phyloP scores from a whole-genome alignment of 1,140 invertebrate species.

The Dendrolimus kikuchii region DNA sequence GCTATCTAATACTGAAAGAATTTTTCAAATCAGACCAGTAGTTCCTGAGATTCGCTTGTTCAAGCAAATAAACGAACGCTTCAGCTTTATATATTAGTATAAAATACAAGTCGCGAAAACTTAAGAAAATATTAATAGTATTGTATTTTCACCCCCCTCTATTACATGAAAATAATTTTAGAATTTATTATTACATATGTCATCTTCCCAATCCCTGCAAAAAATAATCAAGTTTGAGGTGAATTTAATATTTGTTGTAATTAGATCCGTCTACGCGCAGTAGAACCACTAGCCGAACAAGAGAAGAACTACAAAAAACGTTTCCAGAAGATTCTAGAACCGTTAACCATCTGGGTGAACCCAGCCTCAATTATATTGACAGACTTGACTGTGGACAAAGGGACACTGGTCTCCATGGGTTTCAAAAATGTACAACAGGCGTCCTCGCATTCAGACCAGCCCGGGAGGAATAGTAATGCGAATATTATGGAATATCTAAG shows the following conservation, averaged over 20 bases:
- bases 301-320: slow-evolving; percentile 84
- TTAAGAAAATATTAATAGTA: too few relatives aligned
- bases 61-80: too few relatives aligned
- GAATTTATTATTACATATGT: too few relatives aligned
- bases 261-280: slow-evolving; percentile 81
- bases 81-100: too few relatives aligned
- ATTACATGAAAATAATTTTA: too few relatives aligned
- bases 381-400: slow-evolving; percentile 87
- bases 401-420: slow-evolving; percentile 82
- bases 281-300: slow-evolving; percentile 83
- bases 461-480: slow-evolving; percentile 77
- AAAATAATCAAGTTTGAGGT: neutral
- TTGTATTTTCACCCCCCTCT: too few relatives aligned
- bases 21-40: too few relatives aligned
- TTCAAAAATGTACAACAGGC: slow-evolving; percentile 83
- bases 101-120: too few relatives aligned
- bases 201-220: neutral
- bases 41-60: too few relatives aligned
- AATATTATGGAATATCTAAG: slow-evolving; percentile 91
- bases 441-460: slow-evolving; percentile 74
- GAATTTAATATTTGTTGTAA: slow-evolving; percentile 5
- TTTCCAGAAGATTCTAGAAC: slow-evolving; percentile 85
- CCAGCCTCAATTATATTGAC: slow-evolving; percentile 84
- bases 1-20: too few relatives aligned
- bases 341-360: slow-evolving; percentile 83